Percentiles rank a stretch among this genome's conserved stretches.
These are phyloP conservation scores for Pandion haliaetus DNA, from an alignment of 2,113 vertebrate species.

Conservation along the genomic window DNA sequence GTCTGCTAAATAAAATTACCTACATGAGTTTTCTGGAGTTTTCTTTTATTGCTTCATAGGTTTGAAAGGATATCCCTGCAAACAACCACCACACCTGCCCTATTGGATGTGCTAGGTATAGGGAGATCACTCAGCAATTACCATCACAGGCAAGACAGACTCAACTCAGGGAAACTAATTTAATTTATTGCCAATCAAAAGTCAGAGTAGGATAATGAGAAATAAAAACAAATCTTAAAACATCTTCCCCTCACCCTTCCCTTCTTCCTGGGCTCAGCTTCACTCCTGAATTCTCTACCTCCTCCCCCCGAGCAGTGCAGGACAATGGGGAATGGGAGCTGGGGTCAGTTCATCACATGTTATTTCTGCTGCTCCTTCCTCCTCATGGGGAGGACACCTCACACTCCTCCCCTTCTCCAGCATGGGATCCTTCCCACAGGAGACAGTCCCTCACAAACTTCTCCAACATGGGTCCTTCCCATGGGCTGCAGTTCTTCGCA, in stretches of 20 bases:
- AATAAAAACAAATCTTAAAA: background rate
- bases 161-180: background rate
- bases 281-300: background rate
- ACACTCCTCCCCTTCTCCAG: background rate
- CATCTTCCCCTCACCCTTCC: background rate
- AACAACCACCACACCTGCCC: background rate
- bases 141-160: background rate
- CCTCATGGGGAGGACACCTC: background rate
- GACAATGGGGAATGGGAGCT: too few species aligned
- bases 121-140: background rate
- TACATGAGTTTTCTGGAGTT: background rate
- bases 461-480: background rate
- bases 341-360: background rate
- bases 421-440: accelerated
- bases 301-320: accelerated
- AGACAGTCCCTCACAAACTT: background rate
- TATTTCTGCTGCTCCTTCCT: background rate
- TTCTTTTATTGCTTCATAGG: background rate
- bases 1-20: background rate
- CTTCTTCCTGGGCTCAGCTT: background rate
- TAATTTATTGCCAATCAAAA: background rate
- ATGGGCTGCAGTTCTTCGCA: accelerated
- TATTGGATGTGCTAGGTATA: background rate
- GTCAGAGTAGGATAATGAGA: background rate
- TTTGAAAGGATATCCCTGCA: background rate